Evolutionary conservation across 2,113 vertebrate species (phyloP), one percentile per base, ranked within the genome.

Genomic region (Hippocampus zosterae): DNA sequence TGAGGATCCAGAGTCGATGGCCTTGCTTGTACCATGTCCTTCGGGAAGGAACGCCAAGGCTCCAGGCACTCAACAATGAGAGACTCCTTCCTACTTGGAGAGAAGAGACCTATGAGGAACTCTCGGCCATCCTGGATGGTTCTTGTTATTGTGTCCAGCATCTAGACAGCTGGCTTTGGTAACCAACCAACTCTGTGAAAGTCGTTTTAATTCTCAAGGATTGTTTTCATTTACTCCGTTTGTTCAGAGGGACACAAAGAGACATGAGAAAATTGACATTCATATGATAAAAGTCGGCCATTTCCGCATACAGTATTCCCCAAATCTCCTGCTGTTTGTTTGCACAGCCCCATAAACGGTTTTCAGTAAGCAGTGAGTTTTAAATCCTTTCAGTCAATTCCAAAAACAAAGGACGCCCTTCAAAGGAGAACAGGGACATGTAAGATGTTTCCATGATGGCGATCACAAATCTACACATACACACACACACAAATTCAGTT

Each of bases 151-250:
- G 93, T 46, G 83, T 93, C 7, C 92, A 92, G 69, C 93, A 94
- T 80, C 84, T 93, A 5, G 93, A 94, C 79, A 94, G 92, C 62
- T 94, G 93, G 93, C 78, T 94, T 0, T 93, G 92, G 92, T 93
- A 86, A 89, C 52, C 65, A 41, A 15, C 6, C 52, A 13, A 65
- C 11, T 48, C 27, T 60, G 57, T 60, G 27, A 33, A 60, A 33
- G 16, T 60, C 3, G 6, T 18, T 4, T 33, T 33, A 18, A 33
- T 60, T 7, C 57, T 60, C 27, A 29, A 18, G 29, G 29, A 18
- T 16, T 59, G 56, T 59, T 59, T 59, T 59, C 4, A 3, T 6
- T 57, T 16, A 59, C 11, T 59, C 8, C 2, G 21, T 55, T 1
- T 55, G 11, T 9, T 23, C 21, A 55, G 52, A 23, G 52, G 52